Base-by-base conservation (phyloP, 2,888 invertebrate species). In the Eupsilia transversa region DNA sequence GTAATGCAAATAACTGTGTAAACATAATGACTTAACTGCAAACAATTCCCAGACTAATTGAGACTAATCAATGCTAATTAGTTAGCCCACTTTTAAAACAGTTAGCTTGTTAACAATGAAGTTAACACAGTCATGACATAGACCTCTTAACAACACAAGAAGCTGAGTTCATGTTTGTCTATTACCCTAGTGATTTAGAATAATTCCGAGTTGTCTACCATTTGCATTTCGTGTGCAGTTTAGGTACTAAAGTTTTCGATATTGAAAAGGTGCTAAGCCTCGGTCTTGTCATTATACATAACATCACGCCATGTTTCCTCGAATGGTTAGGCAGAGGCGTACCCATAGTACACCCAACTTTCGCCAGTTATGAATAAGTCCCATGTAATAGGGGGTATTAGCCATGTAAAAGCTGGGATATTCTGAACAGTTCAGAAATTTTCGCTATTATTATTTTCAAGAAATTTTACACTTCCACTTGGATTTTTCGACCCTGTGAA, bases 51-150 rank as follows among this genome's bases (percentile, higher is more conserved):
- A 20, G 12, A 46, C 46, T n/a, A n/a, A n/a, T n/a, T n/a, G n/a
- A n/a, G n/a, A 17, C 33, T 68, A 83, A 83, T 71, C 46, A 46
- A 72, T 68, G 77, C 72, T 82, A 82, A 84, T 76, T 63, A 63
- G 66, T 17, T 33, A 70, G 54, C 69, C 75, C 9, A 67, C 61
- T 80, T 83, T 17, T 20, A 54, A 49, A 56, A 84, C 82, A 67
- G 81, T 76, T 70, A 72, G 14, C 59, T 67, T 67, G 66, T 64
- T 56, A 83, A 81, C 84, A 83, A 73, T 70, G 33, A 20, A 46
- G 60, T 49, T 69, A 79, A 79, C 64, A 61, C 33, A 49, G 65
- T 67, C 57, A 35, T 49, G 77, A 65, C 27, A 61, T 10, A 74
- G 27, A 64, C 73, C 80, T 49, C 43, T 5, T 9, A 56, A 49